A percentile compares a stretch with the other conserved stretches of the same genome.
Conservation (phyloP, 2,113 vertebrate species). For the Ctenodactylus gundi region DNA sequence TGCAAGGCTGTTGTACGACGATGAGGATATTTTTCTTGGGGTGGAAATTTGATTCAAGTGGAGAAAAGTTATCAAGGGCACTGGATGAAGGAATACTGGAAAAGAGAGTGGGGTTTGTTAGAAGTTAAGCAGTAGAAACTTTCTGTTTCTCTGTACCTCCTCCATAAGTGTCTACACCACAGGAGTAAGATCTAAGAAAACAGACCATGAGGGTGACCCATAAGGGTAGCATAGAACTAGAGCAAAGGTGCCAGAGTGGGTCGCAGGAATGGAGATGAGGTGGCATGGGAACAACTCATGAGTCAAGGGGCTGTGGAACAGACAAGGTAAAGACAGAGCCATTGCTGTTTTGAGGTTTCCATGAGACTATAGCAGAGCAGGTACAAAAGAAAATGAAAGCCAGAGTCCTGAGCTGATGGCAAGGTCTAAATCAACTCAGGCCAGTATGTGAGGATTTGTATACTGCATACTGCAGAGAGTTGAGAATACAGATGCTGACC, state of each 20-base stretch:
- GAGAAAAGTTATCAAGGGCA: background rate
- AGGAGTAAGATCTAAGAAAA: background rate
- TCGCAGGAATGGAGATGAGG: background rate
- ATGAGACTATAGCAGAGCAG: background rate
- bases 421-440: background rate
- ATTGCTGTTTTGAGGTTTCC: background rate
- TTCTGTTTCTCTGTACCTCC: background rate
- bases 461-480: background rate
- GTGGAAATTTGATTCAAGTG: background rate
- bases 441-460: background rate
- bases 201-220: background rate
- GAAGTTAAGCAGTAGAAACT: background rate
- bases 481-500: background rate
- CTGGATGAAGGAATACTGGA: background rate
- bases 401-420: background rate
- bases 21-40: background rate
- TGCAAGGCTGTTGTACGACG: background rate
- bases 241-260: background rate
- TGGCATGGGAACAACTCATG: background rate
- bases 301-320: background rate
- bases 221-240: accelerated
- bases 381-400: background rate
- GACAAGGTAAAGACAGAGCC: background rate
- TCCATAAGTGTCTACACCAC: too few species aligned
- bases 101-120: background rate